phyloP scores from a whole-genome alignment of 2,797 vertebrate genomes.

The Hipposideros larvatus region DNA sequence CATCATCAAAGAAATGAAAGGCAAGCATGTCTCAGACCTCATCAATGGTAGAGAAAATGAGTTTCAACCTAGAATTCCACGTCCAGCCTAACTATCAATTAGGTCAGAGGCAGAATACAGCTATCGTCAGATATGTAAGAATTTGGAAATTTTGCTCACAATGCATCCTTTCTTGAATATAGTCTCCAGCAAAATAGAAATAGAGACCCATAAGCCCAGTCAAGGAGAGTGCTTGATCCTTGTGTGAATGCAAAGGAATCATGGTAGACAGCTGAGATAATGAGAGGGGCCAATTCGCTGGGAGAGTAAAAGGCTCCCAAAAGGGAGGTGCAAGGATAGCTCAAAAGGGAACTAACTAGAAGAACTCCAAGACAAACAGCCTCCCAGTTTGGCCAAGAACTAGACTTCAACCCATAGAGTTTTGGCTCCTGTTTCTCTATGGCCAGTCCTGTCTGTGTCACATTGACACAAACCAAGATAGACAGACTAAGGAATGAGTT shows the following conservation, averaged over 20 bases:
- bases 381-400: neutral
- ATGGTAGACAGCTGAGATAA: neutral
- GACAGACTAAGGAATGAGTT: neutral
- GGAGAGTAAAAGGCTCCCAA: neutral
- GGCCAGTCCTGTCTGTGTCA: neutral
- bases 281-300: neutral
- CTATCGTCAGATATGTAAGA: neutral
- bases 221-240: neutral
- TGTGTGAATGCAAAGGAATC: neutral
- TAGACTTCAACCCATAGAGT: neutral
- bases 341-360: neutral
- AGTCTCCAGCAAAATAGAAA: slow-evolving; percentile 9
- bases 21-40: neutral
- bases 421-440: neutral
- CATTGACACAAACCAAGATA: neutral
- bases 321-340: neutral
- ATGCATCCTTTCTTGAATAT: neutral
- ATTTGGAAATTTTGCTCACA: slow-evolving; percentile 17
- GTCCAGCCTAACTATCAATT: neutral
- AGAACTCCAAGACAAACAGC: neutral
- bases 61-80: slow-evolving; percentile 5
- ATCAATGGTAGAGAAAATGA: neutral
- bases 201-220: neutral
- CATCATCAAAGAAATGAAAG: neutral
- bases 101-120: neutral